Base-by-base conservation (phyloP, 1,140 invertebrate species). In the Eurytemora carolleeae region DNA sequence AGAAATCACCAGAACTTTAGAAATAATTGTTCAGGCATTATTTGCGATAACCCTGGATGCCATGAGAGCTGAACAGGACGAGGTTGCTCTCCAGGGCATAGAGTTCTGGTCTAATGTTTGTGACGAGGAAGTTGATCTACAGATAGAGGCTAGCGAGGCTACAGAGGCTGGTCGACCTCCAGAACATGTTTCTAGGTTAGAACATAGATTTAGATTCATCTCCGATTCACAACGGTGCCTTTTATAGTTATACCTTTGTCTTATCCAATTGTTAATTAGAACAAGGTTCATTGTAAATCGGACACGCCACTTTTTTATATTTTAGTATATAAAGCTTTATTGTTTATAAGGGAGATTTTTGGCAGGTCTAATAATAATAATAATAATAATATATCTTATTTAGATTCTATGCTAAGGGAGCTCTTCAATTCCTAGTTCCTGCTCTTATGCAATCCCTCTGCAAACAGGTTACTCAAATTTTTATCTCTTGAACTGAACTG, bases 51-150 rank as follows among this genome's bases (percentile, higher is more conserved):
- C 96, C 17, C 76, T 98, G 70, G 89, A 96, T 74, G 94, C 95
- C 17, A 99, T 99, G 90, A 95, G 94, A 74, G 90, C 86, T 44
- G 87, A 93, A 53, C 82, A 85, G 62, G 92, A 98, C 76, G 91
- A 97, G 66, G 85, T 99, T 54, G 84, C 91, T 23, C 76, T 99
- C 52, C 96, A 99, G 76, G 96, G 96, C 65, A 98, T 99, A 73
- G 96, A 99, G 73, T 99, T 99, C 75, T 99, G 96, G 96, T 98
- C 94, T 0, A 98, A 95, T 70, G 94, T 98, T 0, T 95, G 94
- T 69, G 96, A 99, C 75, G 95, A 98, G 75, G 96, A 99, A 77
- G 88, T 97, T 23, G 93, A 97, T 74, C 75, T 99, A 64, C 82
- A 86, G 2, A 90, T 96, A 71, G 93, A 98, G 74, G 86, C 87